Evolutionary conservation across 2,113 vertebrate species (phyloP), one percentile per base, ranked within the genome.

Genomic region (Pelecanoides urinatrix): DNA sequence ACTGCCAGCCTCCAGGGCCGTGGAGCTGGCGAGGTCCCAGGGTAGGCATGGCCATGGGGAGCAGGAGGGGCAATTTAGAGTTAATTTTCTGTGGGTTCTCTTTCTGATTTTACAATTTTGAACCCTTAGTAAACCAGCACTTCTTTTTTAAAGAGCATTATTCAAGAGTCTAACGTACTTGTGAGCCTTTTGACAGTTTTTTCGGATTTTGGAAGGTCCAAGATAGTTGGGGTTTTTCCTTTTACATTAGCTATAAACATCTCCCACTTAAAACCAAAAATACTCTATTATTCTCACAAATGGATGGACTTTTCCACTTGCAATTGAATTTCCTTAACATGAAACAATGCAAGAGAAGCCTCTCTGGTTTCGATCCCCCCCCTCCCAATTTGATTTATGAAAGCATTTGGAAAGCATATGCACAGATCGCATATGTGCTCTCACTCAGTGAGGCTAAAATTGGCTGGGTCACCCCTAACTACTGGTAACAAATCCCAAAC

Each of bases 401-500:
- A 90, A 78, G 42, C 62, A 47, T 79, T 91, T 90, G 84, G 80
- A 71, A 84, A 75, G 53, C 40, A 44, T 7, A 50, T n/a, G 71
- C 49, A 75, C 12, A 55, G 45, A 20, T 63, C 5, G 3, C 21
- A 17, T 26, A 71, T 11, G 45, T 42, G 73, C 45, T 65, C 58
- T 77, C 27, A 29, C 40, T 80, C 62, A 18, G 16, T 7, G 58
- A 62, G 70, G 80, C 83, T 90, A 91, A 93, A 96, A 94, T 53
- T 55, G 73, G 50, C 79, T 12, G 61, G 50, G 42, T 50, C 50
- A 25, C 61, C 50, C 45, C 34, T 61, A 74, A 77, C 36, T 65
- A 52, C 55, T 2, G 2, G 36, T 30, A 77, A 88, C 52, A 92
- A 82, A 95, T 83, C 80, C 67, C 34, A 80, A 82, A 67, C 55